These are phyloP conservation scores for Sebastes melanostomus DNA, from an alignment of 2,797 vertebrate species.

Conservation along the genomic window DNA sequence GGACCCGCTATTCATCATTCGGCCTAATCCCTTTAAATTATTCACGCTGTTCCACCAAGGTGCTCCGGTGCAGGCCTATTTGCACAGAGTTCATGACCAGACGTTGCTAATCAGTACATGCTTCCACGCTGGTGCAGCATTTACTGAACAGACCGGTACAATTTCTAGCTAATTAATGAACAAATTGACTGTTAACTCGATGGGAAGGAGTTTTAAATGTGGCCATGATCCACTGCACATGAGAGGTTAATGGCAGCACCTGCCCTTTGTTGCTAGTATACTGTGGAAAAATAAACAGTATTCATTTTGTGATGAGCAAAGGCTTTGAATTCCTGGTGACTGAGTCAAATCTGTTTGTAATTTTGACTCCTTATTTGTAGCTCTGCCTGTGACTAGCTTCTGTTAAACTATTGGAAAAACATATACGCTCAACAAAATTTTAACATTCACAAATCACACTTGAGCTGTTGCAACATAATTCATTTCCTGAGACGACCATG, in stretches of 20 bases:
- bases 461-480: not conserved
- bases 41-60: constrained; percentile 68
- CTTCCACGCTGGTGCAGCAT: constrained; percentile 49
- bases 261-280: constrained; percentile 37
- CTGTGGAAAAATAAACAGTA: constrained; percentile 25
- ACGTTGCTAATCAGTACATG: constrained; percentile 67
- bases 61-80: constrained; percentile 50
- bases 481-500: not conserved
- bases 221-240: constrained; percentile 26
- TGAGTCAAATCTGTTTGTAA: constrained; percentile 36
- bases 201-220: constrained; percentile 37
- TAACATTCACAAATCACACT: not conserved
- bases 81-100: constrained; percentile 64
- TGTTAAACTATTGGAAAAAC: constrained; percentile 7
- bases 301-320: not conserved
- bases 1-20: constrained; percentile 63
- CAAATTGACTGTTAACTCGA: constrained; percentile 61
- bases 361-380: constrained; percentile 5
- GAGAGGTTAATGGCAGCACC: constrained; percentile 14
- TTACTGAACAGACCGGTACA: constrained; percentile 49
- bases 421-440: constrained; percentile 10
- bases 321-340: not conserved
- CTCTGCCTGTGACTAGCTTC: not conserved
- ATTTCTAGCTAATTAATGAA: constrained; percentile 72
- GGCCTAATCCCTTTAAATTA: constrained; percentile 75